Evolutionary conservation across 2,113 vertebrate species (phyloP), one percentile per base, ranked within the genome.

Genomic region (Rhodinocichla rosea): DNA sequence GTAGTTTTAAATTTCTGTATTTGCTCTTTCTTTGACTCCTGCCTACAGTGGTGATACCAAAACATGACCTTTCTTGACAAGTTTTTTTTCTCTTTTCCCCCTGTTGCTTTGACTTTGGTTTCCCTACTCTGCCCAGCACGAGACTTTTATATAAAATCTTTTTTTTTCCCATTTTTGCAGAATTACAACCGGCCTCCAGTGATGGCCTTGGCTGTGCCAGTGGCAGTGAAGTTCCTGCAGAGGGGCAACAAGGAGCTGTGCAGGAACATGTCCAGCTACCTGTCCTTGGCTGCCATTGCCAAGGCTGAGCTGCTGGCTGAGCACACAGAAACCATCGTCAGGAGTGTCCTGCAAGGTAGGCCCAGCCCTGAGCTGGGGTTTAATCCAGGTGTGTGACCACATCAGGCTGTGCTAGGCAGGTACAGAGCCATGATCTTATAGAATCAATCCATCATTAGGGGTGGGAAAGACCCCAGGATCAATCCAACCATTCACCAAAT

Each of bases 251-350:
- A 97, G 92, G 99, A 99, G 60, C 98, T 99, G 91, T 98, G 98
- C 96, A 98, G 99, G 73, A 99, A 99, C 96, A 99, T 99, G 99
- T 99, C 99, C 39, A 99, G 98, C 90, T 99, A 99, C 68, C 98
- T 99, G 28, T 99, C 99, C 12, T 88, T 99, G 97, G 99, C 99
- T 19, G 98, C 99, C 7, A 99, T 99, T 1, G 98, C 98, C 68
- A 96, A 99, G 87, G 98, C 98, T 0, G 99, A 99, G 11, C 98
- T 99, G 52, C 97, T 99, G 96, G 99, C 98, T 11, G 98, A 99
- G 44, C 99, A 99, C 98, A 99, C 98, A 0, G 98, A 99, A 37
- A 97, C 97, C 77, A 99, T 99, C 33, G 96, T 99, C 40, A 92
- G 88, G 59, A 99, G 99, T 18, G 97, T 99, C 60, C 97, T 99